Evolutionary conservation across 1,140 invertebrate genomes (phyloP).

Genomic region (Physella acuta): DNA sequence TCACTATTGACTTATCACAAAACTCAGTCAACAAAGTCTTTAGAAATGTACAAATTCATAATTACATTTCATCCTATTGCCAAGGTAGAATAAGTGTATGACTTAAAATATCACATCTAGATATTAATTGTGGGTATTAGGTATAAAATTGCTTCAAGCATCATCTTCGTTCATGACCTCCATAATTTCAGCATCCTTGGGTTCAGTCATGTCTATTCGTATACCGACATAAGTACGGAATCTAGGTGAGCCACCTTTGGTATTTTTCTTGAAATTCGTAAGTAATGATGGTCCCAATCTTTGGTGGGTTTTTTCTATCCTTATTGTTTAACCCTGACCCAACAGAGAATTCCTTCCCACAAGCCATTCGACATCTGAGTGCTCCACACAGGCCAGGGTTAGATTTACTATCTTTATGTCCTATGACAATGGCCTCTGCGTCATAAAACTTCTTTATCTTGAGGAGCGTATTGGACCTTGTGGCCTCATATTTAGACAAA

Average conservation of each 20-base stretch:
- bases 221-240: constrained; percentile 51
- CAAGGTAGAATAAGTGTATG: too few species aligned
- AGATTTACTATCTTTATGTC: constrained; percentile 46
- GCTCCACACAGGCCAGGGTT: constrained; percentile 43
- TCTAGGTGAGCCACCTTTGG: constrained; percentile 47
- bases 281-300: constrained; percentile 54
- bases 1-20: too few species aligned
- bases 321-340: constrained; percentile 53
- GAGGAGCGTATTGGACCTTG: constrained; percentile 46
- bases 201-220: constrained; percentile 49
- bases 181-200: constrained; percentile 49
- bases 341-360: constrained; percentile 50
- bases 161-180: constrained; percentile 23
- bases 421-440: constrained; percentile 53
- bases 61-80: too few species aligned
- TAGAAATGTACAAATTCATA: too few species aligned
- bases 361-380: constrained; percentile 46
- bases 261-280: constrained; percentile 56
- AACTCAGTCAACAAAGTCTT: too few species aligned
- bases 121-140: too few species aligned
- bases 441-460: constrained; percentile 57
- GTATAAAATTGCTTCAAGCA: constrained; percentile 10
- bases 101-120: too few species aligned
- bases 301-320: constrained; percentile 47
- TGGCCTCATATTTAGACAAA: constrained; percentile 47